Percentiles rank a stretch among this genome's conserved stretches.
phyloP scores from a whole-genome alignment of 2,797 vertebrate genomes.

The Scolopax rusticola region DNA sequence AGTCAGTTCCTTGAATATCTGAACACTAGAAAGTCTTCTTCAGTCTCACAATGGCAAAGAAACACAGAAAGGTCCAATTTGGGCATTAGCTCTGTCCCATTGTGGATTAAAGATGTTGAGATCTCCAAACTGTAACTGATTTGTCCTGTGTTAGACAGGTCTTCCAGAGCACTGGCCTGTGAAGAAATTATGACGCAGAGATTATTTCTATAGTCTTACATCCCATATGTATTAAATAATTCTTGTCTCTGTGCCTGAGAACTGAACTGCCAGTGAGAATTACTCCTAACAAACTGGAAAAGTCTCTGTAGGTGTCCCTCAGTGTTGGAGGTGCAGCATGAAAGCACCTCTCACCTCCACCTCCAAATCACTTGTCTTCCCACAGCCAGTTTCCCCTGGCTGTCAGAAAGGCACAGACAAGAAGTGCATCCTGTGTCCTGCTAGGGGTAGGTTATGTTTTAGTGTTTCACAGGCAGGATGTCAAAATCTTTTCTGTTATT shows the following conservation, averaged over 20 bases:
- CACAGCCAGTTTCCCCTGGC: not conserved
- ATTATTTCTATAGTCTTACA: not conserved
- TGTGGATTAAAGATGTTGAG: not conserved
- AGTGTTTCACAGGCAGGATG: not conserved
- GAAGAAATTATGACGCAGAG: not conserved
- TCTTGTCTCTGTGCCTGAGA: not conserved
- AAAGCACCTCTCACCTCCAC: not conserved
- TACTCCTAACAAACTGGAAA: slow-evolving; percentile 9
- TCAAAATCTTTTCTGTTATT: slow-evolving; percentile 12
- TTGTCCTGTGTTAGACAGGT: not conserved
- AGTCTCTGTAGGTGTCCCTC: not conserved
- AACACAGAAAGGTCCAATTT: not conserved
- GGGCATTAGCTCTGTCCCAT: not conserved
- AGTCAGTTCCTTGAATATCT: slow-evolving; percentile 37
- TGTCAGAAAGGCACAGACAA: not conserved
- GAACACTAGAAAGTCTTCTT: slow-evolving; percentile 34
- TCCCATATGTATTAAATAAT: not conserved
- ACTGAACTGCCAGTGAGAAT: slow-evolving; percentile 22
- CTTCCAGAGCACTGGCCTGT: not conserved
- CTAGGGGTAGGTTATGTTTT: not conserved
- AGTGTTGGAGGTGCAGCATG: not conserved
- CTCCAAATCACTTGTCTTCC: not conserved
- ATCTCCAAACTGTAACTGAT: not conserved
- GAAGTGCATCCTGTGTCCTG: not conserved
- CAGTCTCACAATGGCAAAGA: not conserved